Conservation (phyloP, 2,113 vertebrate genomes). For the Ancistrus triradiatus region DNA sequence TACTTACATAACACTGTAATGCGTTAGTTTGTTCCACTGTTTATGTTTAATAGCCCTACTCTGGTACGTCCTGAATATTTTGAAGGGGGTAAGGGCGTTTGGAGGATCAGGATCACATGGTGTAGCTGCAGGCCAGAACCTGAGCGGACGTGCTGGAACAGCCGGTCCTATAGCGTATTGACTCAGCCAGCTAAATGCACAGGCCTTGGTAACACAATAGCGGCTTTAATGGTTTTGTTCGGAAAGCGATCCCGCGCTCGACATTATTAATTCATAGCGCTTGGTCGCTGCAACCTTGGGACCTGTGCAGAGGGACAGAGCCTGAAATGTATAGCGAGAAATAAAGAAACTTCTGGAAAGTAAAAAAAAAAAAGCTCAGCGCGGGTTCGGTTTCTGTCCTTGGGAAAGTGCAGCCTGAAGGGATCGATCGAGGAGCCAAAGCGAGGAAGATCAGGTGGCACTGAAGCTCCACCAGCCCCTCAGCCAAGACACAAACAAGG, state of each 20-base stretch:
- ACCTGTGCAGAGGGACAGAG: conserved; percentile 42
- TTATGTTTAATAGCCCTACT: too few relatives aligned
- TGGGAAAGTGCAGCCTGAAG: conserved; percentile 50
- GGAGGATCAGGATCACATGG: conserved; percentile 51
- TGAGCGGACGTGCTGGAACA: conserved; percentile 59
- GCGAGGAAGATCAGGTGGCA: conserved; percentile 67
- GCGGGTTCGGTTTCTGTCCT: conserved; percentile 44
- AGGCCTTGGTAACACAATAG: conserved; percentile 68
- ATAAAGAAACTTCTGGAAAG: conserved; percentile 1
- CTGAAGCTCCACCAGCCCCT: conserved; percentile 54
- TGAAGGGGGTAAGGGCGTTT: conserved; percentile 54
- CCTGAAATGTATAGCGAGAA: neutral
- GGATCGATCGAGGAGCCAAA: conserved; percentile 69
- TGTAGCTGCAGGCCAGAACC: conserved; percentile 50
- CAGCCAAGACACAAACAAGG: conserved; percentile 66
- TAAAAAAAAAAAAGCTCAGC: conserved; percentile 15
- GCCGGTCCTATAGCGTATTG: conserved; percentile 49
- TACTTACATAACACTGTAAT: too few relatives aligned
- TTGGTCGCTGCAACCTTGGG: conserved; percentile 77
- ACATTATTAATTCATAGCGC: conserved; percentile 78
- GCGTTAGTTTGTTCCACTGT: too few relatives aligned
- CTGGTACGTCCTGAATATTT: too few relatives aligned
- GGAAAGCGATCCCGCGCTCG: conserved; percentile 69
- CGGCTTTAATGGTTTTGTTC: conserved; percentile 72
- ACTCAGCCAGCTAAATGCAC: conserved; percentile 33